Base-by-base conservation (phyloP, 2,888 invertebrate species). In the Polymixis lichenea region DNA sequence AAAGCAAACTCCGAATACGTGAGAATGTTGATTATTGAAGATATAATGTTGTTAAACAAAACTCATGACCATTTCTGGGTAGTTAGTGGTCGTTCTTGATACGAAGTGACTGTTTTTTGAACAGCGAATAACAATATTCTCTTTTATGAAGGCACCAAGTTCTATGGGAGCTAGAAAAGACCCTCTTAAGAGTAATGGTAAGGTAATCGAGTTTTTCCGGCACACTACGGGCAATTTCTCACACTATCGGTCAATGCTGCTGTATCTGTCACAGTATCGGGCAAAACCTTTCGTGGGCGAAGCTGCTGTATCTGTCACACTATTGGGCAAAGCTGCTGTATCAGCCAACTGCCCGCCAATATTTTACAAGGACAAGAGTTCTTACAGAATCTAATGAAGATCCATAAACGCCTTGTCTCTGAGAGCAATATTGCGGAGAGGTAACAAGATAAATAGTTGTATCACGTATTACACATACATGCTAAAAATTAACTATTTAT, bases 401-500 rank as follows among this genome's bases (percentile, higher is more conserved):
- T 38, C 38, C 38, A 5, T 38, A 49, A 17, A 5, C 28, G 22
- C 22, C 9, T 4, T 25, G 38, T 56, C 22, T 51, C 51, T 43
- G 43, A 38, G 17, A 64, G 13, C 1, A 32, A 51, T 64, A 56
- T 43, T 28, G 22, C 4, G 22, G 7, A 32, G n/a, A 32, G n/a
- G 0, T 32, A 56, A 32, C 13, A 53, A 66, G 17, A 75, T 53
- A 72, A 69, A 72, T 66, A 69, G 61, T 78, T 67, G 46, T 53
- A 58, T 56, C 79, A 82, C 67, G 66, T 58, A 68, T 70, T 51
- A 53, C 68, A n/a, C 75, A 74, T 60, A 61, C 61, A 56, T 75
- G 80, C 68, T 69, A 84, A 72, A 74, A 75, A 28, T 75, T 61
- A 73, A 53, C 19, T 73, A 64, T 65, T 53, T 75, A 62, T 80